Base-by-base conservation (phyloP, 2,888 invertebrate genomes). In the Caenorhabditis drosophilae region DNA sequence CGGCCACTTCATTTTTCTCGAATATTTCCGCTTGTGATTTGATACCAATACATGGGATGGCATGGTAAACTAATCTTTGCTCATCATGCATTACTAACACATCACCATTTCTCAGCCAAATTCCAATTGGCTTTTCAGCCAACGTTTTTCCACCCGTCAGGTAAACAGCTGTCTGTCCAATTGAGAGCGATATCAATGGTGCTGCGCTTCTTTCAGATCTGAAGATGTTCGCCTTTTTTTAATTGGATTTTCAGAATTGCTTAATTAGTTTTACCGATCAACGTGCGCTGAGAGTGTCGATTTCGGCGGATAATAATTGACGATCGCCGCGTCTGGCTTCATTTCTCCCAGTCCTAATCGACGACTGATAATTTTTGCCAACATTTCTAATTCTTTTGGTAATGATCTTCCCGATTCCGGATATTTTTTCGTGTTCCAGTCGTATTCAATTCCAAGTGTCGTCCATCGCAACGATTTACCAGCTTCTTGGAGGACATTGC, bases 391-490 rank as follows among this genome's bases (percentile, higher is more conserved):
- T 60, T 82, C 82, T 2, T 40, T 26, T 1, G 84, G 84, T 35
- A 84, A 58, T 2, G 54, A 52, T 12, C 73, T 61, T 25, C 76
- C 67, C 7, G 59, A 26, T 2, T 67, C 51, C 6, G 73, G 75
- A 73, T 85, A 86, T 86, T 90, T 89, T 88, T 97, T 98, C 52
- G 92, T 91, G 80, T 93, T 90, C 97, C 98, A 98, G 84, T 98
- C 90, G 85, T 98, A 95, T 85, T 98, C 97, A 84, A 95, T 96
- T 15, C 98, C 98, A 34, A 97, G 85, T 0, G 97, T 98, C 1
- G 91, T 89, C 98, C 98, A 98, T 77, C 97, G 87, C 76, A 98
- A 84, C 78, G 89, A 88, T 44, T 87, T 63, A n/a, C 16, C 45
- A 31, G 2, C 11, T 16, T 23, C 31, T 16, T 45, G 31, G n/a